Conservation (phyloP, 2,888 invertebrate species). For the Scaptomyza flava region DNA sequence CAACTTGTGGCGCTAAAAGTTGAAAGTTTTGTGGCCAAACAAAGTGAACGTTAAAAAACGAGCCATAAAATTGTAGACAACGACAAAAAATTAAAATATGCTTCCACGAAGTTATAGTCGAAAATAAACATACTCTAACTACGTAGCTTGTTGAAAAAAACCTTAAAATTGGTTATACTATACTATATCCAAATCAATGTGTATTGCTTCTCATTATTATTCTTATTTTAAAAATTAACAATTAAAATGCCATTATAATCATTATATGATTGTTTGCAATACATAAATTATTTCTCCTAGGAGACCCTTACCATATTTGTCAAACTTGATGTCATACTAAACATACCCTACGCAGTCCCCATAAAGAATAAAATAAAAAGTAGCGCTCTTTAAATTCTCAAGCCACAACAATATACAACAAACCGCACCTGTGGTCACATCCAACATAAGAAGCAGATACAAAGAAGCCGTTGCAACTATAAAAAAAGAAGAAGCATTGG, state of each 20-base stretch:
- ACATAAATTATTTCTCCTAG: neutral
- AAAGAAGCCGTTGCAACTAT: conserved; percentile 62
- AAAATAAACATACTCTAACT: conserved; percentile 14
- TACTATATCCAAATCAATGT: too few species aligned
- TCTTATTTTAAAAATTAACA: too few species aligned
- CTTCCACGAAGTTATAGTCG: neutral
- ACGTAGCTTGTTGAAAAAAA: too few species aligned
- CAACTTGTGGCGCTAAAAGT: conserved; percentile 77
- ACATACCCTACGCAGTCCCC: conserved; percentile 6
- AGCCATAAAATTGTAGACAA: conserved; percentile 27
- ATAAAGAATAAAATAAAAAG: conserved; percentile 7
- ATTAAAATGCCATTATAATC: too few species aligned
- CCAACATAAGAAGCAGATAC: conserved; percentile 13
- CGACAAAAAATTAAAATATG: conserved; percentile 2
- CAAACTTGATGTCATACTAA: neutral
- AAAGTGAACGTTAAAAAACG: conserved; percentile 41
- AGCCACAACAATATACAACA: conserved; percentile 8
- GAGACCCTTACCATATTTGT: too few species aligned
- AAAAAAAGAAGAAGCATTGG: conserved; percentile 26
- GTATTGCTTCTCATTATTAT: too few species aligned
- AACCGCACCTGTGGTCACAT: conserved; percentile 42
- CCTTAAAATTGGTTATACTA: too few species aligned
- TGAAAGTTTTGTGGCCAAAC: conserved; percentile 74
- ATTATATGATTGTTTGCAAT: too few species aligned
- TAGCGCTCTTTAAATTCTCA: conserved; percentile 33